Percentiles rank a stretch among this genome's conserved stretches.
phyloP scores from a whole-genome alignment of 2,888 invertebrate genomes.

The Villa cingulata region DNA sequence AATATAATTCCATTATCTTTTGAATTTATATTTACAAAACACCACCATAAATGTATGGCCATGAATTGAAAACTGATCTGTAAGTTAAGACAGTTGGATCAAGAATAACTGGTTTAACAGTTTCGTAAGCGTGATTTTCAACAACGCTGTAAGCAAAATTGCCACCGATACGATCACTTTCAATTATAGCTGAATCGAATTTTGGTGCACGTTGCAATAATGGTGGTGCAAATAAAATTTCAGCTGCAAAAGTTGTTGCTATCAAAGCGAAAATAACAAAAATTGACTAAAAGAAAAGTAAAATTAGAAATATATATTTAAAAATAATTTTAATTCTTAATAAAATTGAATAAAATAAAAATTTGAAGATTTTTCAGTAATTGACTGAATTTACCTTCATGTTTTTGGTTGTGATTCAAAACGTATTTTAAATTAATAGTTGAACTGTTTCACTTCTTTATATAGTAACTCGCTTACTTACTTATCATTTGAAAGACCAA shows the following conservation, averaged over 20 bases:
- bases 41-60: not conserved
- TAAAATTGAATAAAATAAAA: too few species aligned
- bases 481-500: too few species aligned
- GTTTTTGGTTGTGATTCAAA: too few species aligned
- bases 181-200: constrained; percentile 40
- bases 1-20: too few species aligned
- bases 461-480: too few species aligned
- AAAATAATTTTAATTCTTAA: too few species aligned
- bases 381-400: too few species aligned
- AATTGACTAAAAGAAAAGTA: not conserved
- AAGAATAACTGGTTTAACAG: constrained; percentile 33
- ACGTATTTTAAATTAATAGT: too few species aligned
- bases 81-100: constrained; percentile 25
- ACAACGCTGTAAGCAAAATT: constrained; percentile 43
- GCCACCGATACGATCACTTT: constrained; percentile 39
- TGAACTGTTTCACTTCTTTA: too few species aligned
- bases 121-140: constrained; percentile 39
- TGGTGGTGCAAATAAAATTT: constrained; percentile 16
- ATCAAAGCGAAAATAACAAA: not conserved
- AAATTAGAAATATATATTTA: too few species aligned
- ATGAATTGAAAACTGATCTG: not conserved
- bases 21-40: too few species aligned
- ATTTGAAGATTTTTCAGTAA: too few species aligned
- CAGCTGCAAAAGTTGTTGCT: not conserved
- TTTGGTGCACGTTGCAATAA: constrained; percentile 31